Evolutionary conservation across 2,797 vertebrate species (phyloP), one percentile per base, ranked within the genome.

Genomic region (Acrocephalus scirpaceus): DNA sequence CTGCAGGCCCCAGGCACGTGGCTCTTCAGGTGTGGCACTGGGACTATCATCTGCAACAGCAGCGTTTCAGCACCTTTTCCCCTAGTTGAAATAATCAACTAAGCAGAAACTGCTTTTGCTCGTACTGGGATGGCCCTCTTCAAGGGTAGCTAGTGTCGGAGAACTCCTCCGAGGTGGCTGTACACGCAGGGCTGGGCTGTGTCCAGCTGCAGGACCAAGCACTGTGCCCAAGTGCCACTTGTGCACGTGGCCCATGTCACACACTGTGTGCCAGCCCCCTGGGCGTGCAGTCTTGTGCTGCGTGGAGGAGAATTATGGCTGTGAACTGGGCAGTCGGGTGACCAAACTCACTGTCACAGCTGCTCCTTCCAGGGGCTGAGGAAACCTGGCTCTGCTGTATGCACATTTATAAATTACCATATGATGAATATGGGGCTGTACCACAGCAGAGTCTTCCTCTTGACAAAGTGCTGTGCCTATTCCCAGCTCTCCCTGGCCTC

Each of bases 381-480:
- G 26, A 32, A 13, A 40, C 5, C 54, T 72, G 80, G 81, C 88
- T 94, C 38, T 21, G 74, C 73, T 3, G 2, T 53, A 3, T 57
- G 71, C 32, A 27, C 88, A 7, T 92, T 81, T 84, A 82, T 73
- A 66, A 94, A 92, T 83, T 91, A 56, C 74, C 64, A 64, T 84
- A 56, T 89, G 44, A 60, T 96, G 96, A 96, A 96, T 90, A 94
- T 2, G 16, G 81, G 86, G 82, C 90, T 4, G 3, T 51, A 25
- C 40, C 67, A 47, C 3, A 6, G 90, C 58, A 81, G 89, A 95
- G 26, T 78, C 90, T 95, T 95, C 86, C 81, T 94, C 88, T 83
- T 95, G 84, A 95, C 89, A 92, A 95, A 96, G 72, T 81, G 58
- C 89, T 26, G 91, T 90, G 75, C 73, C 81, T 93, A 87, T 86